Evolutionary conservation across 2,797 vertebrate genomes (phyloP).

Genomic region (Margarornis squamiger): DNA sequence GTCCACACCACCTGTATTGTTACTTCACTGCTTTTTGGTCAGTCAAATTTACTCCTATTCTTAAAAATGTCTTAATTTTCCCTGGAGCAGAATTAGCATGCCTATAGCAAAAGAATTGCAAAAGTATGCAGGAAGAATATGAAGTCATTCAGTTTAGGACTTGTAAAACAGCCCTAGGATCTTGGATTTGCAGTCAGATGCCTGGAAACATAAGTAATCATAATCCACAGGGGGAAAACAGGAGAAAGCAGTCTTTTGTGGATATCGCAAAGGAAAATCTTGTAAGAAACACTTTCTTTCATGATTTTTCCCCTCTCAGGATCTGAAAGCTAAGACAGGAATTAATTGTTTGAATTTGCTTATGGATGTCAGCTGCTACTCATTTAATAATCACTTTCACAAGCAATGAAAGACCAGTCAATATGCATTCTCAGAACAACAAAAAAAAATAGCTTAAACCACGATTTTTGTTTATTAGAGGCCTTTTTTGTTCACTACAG

Average conservation of each 20-base stretch:
- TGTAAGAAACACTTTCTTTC: background rate
- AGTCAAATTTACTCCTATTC: background rate
- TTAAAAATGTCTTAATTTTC: background rate
- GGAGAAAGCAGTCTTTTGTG: background rate
- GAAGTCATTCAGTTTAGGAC: background rate
- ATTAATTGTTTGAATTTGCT: background rate
- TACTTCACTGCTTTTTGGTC: background rate
- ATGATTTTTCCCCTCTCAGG: background rate
- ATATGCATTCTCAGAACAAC: background rate
- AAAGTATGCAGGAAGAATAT: background rate
- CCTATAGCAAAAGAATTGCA: background rate
- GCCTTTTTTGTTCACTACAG: background rate
- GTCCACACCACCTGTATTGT: background rate
- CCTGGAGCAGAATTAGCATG: background rate
- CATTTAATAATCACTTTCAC: background rate
- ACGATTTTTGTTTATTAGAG: background rate
- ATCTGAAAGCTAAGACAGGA: background rate
- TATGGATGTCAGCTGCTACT: background rate
- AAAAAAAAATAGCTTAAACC: background rate
- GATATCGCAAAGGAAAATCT: background rate
- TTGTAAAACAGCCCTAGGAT: background rate
- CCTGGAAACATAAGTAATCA: background rate
- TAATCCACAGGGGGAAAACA: background rate
- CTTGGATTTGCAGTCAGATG: background rate
- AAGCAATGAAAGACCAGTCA: background rate